Percentiles rank a stretch among this genome's conserved stretches.
These are phyloP conservation scores for Thaleichthys pacificus DNA, from an alignment of 2,797 vertebrate genomes.

Conservation along the genomic window DNA sequence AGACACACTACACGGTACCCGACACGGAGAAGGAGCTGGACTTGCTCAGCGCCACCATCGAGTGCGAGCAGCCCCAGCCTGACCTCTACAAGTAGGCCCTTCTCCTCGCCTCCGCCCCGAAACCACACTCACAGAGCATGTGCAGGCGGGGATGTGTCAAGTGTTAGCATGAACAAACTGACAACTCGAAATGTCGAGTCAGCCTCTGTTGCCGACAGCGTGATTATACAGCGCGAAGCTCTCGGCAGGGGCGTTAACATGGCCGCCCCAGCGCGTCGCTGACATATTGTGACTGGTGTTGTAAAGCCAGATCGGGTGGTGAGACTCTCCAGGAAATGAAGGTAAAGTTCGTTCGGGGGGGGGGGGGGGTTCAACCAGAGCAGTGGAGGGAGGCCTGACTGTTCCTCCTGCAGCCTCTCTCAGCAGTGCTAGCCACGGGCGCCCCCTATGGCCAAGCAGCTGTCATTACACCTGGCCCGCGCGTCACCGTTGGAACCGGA, in stretches of 20 bases:
- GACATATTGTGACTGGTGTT: constrained; percentile 9
- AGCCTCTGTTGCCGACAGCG: constrained; percentile 8
- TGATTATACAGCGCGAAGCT: constrained; percentile 2
- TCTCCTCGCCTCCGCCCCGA: background rate
- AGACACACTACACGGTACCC: constrained; percentile 93
- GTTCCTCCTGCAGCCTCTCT: background rate
- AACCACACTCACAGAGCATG: constrained; percentile 5
- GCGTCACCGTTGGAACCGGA: constrained; percentile 24
- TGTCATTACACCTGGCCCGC: constrained; percentile 27
- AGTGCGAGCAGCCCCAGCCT: constrained; percentile 96
- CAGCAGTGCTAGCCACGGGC: constrained; percentile 28
- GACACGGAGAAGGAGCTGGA: constrained; percentile 85
- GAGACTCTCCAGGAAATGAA: constrained; percentile 10
- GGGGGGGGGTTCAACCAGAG: background rate
- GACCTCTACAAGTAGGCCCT: constrained; percentile 96
- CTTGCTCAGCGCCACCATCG: constrained; percentile 85
- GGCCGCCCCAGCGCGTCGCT: background rate
- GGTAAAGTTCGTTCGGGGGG: background rate
- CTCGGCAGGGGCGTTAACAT: background rate
- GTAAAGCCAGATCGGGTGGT: background rate
- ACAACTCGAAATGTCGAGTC: constrained; percentile 24
- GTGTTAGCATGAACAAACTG: constrained; percentile 15
- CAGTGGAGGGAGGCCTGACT: background rate
- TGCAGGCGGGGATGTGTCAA: constrained; percentile 26
- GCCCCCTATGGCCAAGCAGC: constrained; percentile 43